A percentile compares a stretch with the other conserved stretches of the same genome.
phyloP scores from a whole-genome alignment of 2,797 vertebrate species.

The Tragelaphus oryx region DNA sequence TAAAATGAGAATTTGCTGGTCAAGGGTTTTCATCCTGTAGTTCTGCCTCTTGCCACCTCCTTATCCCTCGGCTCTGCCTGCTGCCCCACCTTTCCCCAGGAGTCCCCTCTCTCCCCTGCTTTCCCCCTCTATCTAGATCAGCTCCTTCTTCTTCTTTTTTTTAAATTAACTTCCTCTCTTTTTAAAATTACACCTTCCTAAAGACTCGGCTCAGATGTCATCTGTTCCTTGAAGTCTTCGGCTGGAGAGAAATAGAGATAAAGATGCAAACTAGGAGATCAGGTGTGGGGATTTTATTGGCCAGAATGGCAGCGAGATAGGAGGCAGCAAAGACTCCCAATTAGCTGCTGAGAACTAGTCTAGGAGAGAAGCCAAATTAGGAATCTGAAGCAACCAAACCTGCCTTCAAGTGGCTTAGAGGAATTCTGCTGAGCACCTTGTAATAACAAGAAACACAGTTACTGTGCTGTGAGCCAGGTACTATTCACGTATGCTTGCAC shows the following conservation, averaged over 20 bases:
- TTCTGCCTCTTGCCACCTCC: not conserved
- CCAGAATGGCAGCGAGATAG: not conserved
- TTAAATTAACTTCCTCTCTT: not conserved
- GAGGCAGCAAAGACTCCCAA: not conserved
- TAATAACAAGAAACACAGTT: not conserved
- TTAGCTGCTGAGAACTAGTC: not conserved
- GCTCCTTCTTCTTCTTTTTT: not conserved
- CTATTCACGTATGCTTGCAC: not conserved
- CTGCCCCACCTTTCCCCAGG: not conserved
- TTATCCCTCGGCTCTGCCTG: not conserved
- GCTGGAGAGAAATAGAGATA: not conserved
- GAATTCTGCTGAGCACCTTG: not conserved
- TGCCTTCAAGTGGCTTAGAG: not conserved
- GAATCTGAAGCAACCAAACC: not conserved
- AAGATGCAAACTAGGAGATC: not conserved
- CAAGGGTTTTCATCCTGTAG: not conserved
- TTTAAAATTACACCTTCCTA: not conserved
- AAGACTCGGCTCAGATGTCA: not conserved
- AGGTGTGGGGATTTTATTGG: not conserved
- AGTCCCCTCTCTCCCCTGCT: not conserved
- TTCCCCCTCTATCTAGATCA: not conserved
- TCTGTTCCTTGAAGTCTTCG: not conserved
- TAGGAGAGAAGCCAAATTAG: not conserved
- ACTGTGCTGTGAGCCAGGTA: accelerated
- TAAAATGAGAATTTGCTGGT: not conserved